Evolutionary conservation across 2,888 invertebrate genomes (phyloP).

Genomic region (Platycnemis pennipes): DNA sequence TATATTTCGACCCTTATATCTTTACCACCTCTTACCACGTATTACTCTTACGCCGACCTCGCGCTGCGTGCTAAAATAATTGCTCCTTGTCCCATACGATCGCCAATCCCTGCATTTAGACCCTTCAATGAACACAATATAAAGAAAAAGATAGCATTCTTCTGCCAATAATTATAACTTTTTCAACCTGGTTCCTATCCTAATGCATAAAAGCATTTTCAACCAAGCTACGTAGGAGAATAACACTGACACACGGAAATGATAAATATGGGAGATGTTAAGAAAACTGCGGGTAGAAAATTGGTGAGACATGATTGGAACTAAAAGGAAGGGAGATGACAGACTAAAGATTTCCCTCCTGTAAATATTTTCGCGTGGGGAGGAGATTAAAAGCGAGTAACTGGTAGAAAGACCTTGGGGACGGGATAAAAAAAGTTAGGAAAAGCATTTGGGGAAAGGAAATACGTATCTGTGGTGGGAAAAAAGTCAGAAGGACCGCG

Average conservation of each 20-base stretch:
- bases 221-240: too few species aligned
- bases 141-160: too few species aligned
- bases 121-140: too few species aligned
- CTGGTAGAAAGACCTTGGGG: neutral
- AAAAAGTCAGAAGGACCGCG: neutral
- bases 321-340: neutral
- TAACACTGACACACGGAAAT: neutral
- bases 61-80: too few species aligned
- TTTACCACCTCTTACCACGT: too few species aligned
- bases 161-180: too few species aligned
- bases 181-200: too few species aligned
- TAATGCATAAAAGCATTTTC: too few species aligned
- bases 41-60: too few species aligned
- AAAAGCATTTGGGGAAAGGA: neutral
- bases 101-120: too few species aligned
- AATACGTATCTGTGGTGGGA: neutral
- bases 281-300: neutral
- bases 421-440: neutral
- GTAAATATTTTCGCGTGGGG: neutral
- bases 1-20: too few species aligned
- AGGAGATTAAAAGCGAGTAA: neutral
- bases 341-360: neutral
- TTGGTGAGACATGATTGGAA: neutral
- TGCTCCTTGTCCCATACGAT: too few species aligned
- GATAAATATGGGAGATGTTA: neutral